Conservation (phyloP, 2,888 invertebrate species). For the Strigamia crassipes region DNA sequence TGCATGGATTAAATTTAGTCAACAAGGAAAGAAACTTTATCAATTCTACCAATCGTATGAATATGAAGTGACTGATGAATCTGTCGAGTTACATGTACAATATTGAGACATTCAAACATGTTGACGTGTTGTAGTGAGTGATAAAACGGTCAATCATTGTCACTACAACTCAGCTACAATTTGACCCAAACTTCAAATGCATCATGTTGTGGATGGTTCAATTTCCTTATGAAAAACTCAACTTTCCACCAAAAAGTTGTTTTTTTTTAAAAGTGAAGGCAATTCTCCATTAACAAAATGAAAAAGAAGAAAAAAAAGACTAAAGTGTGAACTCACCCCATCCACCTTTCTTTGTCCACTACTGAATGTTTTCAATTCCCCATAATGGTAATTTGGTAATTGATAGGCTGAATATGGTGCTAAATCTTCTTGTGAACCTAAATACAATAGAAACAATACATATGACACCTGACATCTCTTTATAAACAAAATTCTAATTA, state of each 20-base stretch:
- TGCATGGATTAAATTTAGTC: too few relatives aligned
- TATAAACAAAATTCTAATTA: neutral
- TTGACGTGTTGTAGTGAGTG: neutral
- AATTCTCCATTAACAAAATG: neutral
- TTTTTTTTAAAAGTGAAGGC: too few relatives aligned
- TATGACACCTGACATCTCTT: too few relatives aligned
- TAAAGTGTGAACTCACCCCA: slow-evolving; percentile 10
- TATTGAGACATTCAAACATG: neutral
- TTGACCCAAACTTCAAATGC: neutral
- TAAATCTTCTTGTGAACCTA: slow-evolving; percentile 46
- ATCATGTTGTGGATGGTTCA: too few relatives aligned
- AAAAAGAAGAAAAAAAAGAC: too few relatives aligned
- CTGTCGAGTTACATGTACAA: too few relatives aligned
- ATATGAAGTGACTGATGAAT: too few relatives aligned
- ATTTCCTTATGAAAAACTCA: too few relatives aligned
- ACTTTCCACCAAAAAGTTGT: too few relatives aligned
- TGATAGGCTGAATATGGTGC: slow-evolving; percentile 46
- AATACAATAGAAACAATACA: neutral
- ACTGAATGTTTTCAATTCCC: slow-evolving; percentile 46
- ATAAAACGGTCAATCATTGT: neutral
- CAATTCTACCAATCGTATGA: too few relatives aligned
- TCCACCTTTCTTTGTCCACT: slow-evolving; percentile 46
- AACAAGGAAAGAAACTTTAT: too few relatives aligned
- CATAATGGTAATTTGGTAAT: slow-evolving; percentile 47
- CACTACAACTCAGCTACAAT: neutral